These are phyloP conservation scores for Pammene aurita DNA, from an alignment of 2,888 invertebrate genomes.

Conservation along the genomic window DNA sequence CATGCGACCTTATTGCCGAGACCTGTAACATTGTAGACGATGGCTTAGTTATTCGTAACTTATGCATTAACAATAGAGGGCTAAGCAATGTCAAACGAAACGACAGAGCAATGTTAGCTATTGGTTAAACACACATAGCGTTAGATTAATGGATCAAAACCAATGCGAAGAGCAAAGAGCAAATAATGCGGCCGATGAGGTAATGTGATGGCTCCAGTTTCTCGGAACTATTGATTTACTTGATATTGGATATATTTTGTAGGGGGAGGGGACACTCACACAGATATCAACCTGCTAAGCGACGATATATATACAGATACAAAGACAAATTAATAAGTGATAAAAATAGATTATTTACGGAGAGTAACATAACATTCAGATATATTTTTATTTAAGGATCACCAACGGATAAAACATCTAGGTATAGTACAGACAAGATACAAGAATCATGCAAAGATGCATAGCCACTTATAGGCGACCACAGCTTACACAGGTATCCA, in stretches of 20 bases:
- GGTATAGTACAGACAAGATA: no score
- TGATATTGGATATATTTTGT: no score
- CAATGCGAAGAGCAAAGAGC: constrained; percentile 8
- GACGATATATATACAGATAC: no score
- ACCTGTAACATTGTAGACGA: constrained; percentile 10
- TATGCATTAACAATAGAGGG: constrained; percentile 26
- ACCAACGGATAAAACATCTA: no score
- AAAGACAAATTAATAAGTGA: background rate
- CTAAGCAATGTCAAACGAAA: constrained; percentile 35
- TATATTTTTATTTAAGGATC: no score
- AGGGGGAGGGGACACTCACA: no score
- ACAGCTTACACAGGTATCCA: no score
- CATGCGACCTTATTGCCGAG: background rate
- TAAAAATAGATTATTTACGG: no score
- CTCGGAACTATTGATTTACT: no score
- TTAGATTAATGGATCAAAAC: constrained; percentile 30
- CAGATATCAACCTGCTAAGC: background rate
- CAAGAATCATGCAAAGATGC: no score
- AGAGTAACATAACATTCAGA: no score
- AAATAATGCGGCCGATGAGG: constrained; percentile 23
- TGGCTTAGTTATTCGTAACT: constrained; percentile 9
- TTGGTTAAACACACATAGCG: constrained; percentile 22
- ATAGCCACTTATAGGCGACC: no score
- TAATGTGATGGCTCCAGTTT: background rate
- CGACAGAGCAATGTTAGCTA: constrained; percentile 29